Evolutionary conservation across 2,113 vertebrate genomes (phyloP), one percentile per base, ranked within the genome.

Genomic region (Sinocyclocheilus anshuiensis): DNA sequence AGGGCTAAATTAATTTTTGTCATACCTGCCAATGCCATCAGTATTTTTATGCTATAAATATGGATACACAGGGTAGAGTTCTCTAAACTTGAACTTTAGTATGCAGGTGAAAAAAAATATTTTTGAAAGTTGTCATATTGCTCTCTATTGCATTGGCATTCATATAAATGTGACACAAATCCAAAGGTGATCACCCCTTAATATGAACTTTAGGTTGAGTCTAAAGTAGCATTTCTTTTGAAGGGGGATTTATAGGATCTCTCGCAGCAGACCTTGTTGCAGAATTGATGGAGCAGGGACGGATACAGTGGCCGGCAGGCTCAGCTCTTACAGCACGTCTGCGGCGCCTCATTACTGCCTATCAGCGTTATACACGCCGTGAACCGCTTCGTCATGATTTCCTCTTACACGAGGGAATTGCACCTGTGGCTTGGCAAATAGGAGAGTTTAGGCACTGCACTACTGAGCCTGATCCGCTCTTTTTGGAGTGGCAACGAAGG

Each of bases 351-450:
- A 97, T 99, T 94, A 98, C 97, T 0, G 93, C 98, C 79, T 99
- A 99, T 93, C 98, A 99, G 93, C 96, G 98, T 61, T 99, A 97
- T 93, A 98, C 97, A 63, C 97, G 97, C 71, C 98, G 97, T 45
- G 97, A 99, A 87, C 94, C 96, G 1, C 88, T 97, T 63, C 94
- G 97, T 0, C 92, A 96, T 0, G 97, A 99, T 91, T 94, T 96
- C 89, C 92, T 98, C 86, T 93, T 96, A 42, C 96, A 97, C 0
- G 94, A 96, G 92, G 95, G 94, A 90, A 95, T 97, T 20, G 96
- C 96, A 36, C 90, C 92, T 91, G 81, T 94, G 85, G 79, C 97
- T 75, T 99, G 98, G 98, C 94, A 95, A 74, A 94, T 97, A 86
- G 96, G 97, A 36, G 98, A 99, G 86, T 92, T 98, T 90, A 95